A percentile compares a stretch with the other conserved stretches of the same genome.
Conservation (phyloP, 2,113 vertebrate species). For the Pungitius pungitius region DNA sequence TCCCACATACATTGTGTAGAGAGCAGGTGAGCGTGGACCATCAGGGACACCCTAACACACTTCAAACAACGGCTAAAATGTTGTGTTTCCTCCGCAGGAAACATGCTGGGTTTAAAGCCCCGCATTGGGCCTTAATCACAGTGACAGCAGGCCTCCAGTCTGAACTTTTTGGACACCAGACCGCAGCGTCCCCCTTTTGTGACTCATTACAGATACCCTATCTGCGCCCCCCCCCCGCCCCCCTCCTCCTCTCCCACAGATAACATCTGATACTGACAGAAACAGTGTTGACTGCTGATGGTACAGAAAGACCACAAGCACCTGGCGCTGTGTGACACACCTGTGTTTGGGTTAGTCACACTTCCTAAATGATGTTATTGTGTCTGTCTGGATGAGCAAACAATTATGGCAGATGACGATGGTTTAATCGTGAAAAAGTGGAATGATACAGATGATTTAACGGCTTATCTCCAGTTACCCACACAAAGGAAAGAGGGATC, state of each 20-base stretch:
- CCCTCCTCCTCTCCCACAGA: conserved; percentile 40
- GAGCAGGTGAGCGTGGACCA: conserved; percentile 41
- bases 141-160: conserved; percentile 1
- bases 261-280: conserved; percentile 78
- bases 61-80: conserved; percentile 47
- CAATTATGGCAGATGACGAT: conserved; percentile 57
- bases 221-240: conserved; percentile 8
- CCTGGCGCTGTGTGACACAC: conserved; percentile 57
- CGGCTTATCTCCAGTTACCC: conserved; percentile 44
- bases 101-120: conserved; percentile 18
- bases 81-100: neutral
- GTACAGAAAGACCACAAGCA: conserved; percentile 46
- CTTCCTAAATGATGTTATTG: conserved; percentile 71
- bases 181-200: neutral
- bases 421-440: conserved; percentile 49
- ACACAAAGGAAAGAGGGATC: conserved; percentile 13
- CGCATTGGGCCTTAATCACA: conserved; percentile 4
- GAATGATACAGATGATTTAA: conserved; percentile 50
- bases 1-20: conserved; percentile 58
- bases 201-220: conserved; percentile 45
- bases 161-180: conserved; percentile 14
- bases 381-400: conserved; percentile 70
- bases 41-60: conserved; percentile 16
- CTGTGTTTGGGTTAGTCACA: conserved; percentile 76
- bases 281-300: conserved; percentile 55